Conservation (phyloP, 2,888 invertebrate species). For the Pseudococcus longispinus region DNA sequence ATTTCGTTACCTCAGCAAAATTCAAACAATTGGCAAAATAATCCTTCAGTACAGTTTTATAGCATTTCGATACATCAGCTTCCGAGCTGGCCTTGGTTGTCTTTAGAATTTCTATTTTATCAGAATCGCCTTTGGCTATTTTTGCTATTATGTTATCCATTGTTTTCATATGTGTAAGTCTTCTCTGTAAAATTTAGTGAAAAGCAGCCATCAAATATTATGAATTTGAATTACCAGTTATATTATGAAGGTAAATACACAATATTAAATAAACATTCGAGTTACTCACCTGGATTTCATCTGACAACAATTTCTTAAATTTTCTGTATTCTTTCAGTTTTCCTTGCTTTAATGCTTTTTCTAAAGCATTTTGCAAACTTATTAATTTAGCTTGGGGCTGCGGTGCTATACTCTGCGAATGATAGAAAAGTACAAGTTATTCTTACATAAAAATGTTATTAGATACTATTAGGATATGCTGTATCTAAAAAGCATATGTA, state of each 20-base stretch:
- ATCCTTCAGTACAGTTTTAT: background rate
- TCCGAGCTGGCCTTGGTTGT: too few relatives aligned
- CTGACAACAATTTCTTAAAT: background rate
- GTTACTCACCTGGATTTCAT: background rate
- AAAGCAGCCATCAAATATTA: background rate
- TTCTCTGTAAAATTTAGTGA: background rate
- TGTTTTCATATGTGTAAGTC: background rate
- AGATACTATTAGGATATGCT: too few relatives aligned
- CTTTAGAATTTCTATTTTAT: background rate
- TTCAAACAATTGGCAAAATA: background rate
- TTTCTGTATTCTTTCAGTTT: background rate
- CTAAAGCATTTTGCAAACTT: background rate
- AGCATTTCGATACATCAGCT: background rate
- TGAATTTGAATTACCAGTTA: background rate
- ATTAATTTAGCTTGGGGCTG: background rate
- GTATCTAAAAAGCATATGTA: too few relatives aligned
- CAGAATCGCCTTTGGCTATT: background rate
- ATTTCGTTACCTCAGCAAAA: background rate
- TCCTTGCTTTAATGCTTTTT: background rate
- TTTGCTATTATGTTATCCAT: background rate
- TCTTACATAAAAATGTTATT: too few relatives aligned
- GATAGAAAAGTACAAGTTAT: background rate
- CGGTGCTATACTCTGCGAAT: background rate
- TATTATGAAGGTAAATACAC: background rate
- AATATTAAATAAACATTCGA: background rate